These are phyloP conservation scores for Diloba caeruleocephala DNA, from an alignment of 2,888 invertebrate species.

Conservation along the genomic window DNA sequence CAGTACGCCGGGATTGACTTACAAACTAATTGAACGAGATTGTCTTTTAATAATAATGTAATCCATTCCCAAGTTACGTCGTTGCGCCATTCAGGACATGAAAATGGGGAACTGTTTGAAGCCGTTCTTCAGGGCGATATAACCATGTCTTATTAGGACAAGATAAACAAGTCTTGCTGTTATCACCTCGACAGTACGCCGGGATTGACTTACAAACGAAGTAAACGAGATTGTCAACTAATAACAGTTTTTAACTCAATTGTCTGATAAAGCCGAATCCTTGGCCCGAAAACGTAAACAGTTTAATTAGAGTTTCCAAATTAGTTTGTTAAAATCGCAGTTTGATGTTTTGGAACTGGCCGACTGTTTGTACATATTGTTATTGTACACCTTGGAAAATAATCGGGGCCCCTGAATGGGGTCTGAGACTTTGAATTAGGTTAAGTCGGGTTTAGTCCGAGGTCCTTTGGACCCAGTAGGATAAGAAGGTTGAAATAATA, in stretches of 20 bases:
- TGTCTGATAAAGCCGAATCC: conserved; percentile 22
- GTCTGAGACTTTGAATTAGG: conserved; percentile 33
- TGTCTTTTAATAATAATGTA: too few relatives aligned
- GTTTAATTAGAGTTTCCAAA: conserved; percentile 54
- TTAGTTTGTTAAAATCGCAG: conserved; percentile 53
- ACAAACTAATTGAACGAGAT: conserved; percentile 43
- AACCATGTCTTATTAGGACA: too few relatives aligned
- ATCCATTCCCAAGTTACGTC: too few relatives aligned
- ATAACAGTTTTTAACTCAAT: conserved; percentile 49
- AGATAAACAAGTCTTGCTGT: conserved; percentile 23
- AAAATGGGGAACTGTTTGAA: too few relatives aligned
- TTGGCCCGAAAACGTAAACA: conserved; percentile 40
- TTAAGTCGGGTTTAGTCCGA: conserved; percentile 21
- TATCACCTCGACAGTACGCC: conserved; percentile 23
- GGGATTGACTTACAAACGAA: conserved; percentile 46
- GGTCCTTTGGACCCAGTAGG: conserved; percentile 15
- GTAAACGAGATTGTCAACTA: conserved; percentile 42
- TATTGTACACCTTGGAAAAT: conserved; percentile 41
- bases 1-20: conserved; percentile 38
- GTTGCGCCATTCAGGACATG: too few relatives aligned
- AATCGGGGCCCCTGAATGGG: conserved; percentile 23
- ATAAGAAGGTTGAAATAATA: conserved; percentile 28
- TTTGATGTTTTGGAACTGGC: conserved; percentile 37
- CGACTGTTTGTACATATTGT: conserved; percentile 41
- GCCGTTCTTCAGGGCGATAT: too few relatives aligned